Evolutionary conservation across 2,888 invertebrate genomes (phyloP).

Genomic region (Andrena trimmerana): DNA sequence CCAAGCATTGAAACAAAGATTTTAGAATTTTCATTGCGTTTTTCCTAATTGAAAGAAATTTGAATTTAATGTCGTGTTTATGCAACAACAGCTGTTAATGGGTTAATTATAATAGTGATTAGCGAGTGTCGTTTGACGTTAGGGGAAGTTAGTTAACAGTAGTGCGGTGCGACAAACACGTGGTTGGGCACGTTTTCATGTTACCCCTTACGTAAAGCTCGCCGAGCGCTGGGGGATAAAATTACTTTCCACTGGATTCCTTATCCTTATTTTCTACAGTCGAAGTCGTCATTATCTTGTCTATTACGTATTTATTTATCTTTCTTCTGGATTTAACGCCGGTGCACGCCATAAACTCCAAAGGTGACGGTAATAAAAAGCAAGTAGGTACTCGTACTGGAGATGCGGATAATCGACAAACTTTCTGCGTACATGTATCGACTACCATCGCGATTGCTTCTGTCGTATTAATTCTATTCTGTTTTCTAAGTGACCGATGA

Average conservation of each 20-base stretch:
- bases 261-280: slow-evolving; percentile 15
- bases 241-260: slow-evolving; percentile 32
- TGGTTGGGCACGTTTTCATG: background rate
- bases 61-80: too few species aligned
- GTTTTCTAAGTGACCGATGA: background rate
- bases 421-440: background rate
- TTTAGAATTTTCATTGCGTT: too few species aligned
- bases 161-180: background rate
- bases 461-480: slow-evolving; percentile 9
- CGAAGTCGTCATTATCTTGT: background rate
- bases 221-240: background rate
- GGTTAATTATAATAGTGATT: too few species aligned
- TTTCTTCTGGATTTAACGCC: background rate
- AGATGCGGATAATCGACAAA: background rate
- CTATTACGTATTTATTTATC: background rate
- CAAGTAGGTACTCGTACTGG: background rate
- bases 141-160: background rate
- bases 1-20: too few species aligned
- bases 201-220: slow-evolving; percentile 15
- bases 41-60: too few species aligned
- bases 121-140: background rate
- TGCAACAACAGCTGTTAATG: too few species aligned
- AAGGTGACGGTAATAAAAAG: background rate
- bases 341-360: background rate
- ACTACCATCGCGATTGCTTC: slow-evolving; percentile 44